These are phyloP conservation scores for Leucopsar rothschildi DNA, from an alignment of 2,113 vertebrate genomes.

Conservation along the genomic window DNA sequence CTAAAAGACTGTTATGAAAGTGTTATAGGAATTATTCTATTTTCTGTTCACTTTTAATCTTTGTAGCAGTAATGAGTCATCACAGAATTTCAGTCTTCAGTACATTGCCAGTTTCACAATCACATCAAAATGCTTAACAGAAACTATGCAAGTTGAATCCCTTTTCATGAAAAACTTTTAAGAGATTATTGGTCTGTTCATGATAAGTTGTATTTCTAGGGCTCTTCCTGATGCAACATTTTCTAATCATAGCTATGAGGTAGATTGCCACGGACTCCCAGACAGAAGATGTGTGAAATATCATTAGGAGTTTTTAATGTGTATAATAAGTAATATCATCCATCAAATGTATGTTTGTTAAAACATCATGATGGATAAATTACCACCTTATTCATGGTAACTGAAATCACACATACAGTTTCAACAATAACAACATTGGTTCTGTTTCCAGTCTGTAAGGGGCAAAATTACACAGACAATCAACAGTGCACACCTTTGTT, in stretches of 20 bases:
- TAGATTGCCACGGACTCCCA: neutral
- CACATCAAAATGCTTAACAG: neutral
- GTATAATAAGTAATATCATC: conserved; percentile 35
- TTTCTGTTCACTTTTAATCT: conserved; percentile 19
- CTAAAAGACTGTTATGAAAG: neutral
- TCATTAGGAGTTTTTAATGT: conserved; percentile 18
- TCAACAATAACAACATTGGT: neutral
- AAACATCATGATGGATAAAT: conserved; percentile 2
- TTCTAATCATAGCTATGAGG: conserved; percentile 10
- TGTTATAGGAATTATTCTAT: neutral
- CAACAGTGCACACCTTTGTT: neutral
- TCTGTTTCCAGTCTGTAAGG: neutral
- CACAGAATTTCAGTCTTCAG: neutral
- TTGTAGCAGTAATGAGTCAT: conserved; percentile 41
- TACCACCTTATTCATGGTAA: neutral
- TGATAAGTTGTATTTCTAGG: neutral
- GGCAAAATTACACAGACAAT: neutral
- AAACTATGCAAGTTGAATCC: neutral
- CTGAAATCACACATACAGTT: neutral
- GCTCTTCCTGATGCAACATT: neutral
- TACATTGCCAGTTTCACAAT: neutral
- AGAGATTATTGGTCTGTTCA: neutral
- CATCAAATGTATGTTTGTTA: conserved; percentile 36
- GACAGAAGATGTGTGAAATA: neutral
- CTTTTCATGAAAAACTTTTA: neutral